Conservation (phyloP, 1,140 invertebrate species). For the Glomeris maerens region DNA sequence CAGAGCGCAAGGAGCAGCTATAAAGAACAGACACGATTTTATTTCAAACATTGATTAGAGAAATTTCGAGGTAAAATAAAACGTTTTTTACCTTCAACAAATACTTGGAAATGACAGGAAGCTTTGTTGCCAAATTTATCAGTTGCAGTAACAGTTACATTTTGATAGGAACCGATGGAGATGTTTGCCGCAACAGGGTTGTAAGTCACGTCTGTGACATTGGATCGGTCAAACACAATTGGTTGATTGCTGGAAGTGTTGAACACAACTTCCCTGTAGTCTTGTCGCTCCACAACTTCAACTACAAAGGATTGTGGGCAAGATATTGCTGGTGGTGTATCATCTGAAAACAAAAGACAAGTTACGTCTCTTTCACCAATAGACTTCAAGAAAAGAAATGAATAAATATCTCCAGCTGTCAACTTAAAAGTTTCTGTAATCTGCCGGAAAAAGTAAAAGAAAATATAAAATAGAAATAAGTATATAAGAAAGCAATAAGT, state of each 20-base stretch:
- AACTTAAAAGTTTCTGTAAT: too few relatives aligned
- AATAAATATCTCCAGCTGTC: too few relatives aligned
- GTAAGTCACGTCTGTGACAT: constrained; percentile 57
- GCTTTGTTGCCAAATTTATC: constrained; percentile 82
- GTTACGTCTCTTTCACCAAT: neutral
- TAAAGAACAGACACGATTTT: neutral
- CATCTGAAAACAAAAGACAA: constrained; percentile 41
- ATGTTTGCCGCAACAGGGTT: constrained; percentile 73
- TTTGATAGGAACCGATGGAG: constrained; percentile 78
- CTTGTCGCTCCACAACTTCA: constrained; percentile 74
- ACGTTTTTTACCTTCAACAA: constrained; percentile 24
- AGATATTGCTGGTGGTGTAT: constrained; percentile 79
- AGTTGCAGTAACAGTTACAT: constrained; percentile 78
- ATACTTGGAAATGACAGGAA: constrained; percentile 81
- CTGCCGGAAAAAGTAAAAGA: too few relatives aligned
- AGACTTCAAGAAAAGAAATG: neutral
- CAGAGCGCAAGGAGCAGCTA: constrained; percentile 78
- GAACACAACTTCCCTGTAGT: constrained; percentile 79
- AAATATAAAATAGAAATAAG: too few relatives aligned
- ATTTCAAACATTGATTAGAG: too few relatives aligned
- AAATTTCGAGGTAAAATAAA: too few relatives aligned
- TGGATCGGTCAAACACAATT: constrained; percentile 75
- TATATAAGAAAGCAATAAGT: too few relatives aligned
- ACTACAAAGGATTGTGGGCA: constrained; percentile 93
- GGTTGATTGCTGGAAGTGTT: constrained; percentile 75